Evolutionary conservation across 2,888 invertebrate genomes (phyloP).

Genomic region (Dione juno): DNA sequence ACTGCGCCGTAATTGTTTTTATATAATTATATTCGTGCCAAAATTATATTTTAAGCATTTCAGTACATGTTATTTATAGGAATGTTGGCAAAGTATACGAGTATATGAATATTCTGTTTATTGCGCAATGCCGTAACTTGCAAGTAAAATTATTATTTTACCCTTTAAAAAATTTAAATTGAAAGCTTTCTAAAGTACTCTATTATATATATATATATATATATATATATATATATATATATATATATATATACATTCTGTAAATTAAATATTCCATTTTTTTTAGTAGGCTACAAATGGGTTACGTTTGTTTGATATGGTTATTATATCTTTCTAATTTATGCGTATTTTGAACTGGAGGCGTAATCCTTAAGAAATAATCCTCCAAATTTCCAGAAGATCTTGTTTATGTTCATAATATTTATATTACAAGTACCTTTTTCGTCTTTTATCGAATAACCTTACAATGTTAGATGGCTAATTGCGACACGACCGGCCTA

Average conservation of each 20-base stretch:
- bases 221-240: neutral
- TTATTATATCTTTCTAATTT: neutral
- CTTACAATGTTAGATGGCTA: slow-evolving; percentile 14
- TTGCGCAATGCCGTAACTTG: neutral
- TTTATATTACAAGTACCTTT: neutral
- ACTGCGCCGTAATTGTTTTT: too few relatives aligned
- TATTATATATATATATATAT: neutral
- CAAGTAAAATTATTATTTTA: slow-evolving; percentile 1
- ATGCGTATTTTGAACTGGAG: neutral
- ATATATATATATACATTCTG: too few relatives aligned
- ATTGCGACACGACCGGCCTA: slow-evolving; percentile 17
- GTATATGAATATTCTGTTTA: neutral
- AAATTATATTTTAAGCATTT: neutral
- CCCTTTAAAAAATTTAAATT: slow-evolving; percentile 1
- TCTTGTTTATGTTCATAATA: slow-evolving; percentile 2
- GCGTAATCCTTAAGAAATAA: neutral
- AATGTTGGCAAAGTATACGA: neutral
- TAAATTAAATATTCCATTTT: neutral
- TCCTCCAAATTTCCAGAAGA: neutral
- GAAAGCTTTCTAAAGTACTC: slow-evolving; percentile 12
- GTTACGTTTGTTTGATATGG: neutral
- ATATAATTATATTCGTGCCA: neutral
- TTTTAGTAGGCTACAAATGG: neutral
- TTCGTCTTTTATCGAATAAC: slow-evolving; percentile 7
- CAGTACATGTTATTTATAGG: neutral